Evolutionary conservation across 2,888 invertebrate genomes (phyloP).

Genomic region (Meteorus cinctellus): DNA sequence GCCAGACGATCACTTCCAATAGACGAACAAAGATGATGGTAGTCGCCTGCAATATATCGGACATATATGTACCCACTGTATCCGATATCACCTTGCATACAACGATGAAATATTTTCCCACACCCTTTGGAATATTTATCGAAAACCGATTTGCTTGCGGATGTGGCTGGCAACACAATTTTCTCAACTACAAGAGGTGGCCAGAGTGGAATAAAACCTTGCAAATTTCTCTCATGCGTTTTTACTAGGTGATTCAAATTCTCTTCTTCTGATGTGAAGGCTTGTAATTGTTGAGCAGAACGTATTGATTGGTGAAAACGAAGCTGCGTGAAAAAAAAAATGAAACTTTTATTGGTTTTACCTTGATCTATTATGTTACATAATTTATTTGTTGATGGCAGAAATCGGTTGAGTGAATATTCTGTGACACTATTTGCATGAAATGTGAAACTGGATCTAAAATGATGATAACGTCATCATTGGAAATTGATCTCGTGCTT

Average conservation of each 20-base stretch:
- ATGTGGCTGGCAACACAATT: constrained; percentile 5
- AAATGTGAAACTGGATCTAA: too few relatives aligned
- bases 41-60: constrained; percentile 6
- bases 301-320: too few relatives aligned
- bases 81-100: neutral
- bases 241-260: neutral
- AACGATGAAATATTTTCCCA: constrained; percentile 21
- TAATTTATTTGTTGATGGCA: too few relatives aligned
- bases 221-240: neutral
- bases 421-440: too few relatives aligned
- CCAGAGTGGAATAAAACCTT: neutral
- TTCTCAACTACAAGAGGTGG: neutral
- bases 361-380: too few relatives aligned
- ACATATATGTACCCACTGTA: neutral
- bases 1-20: constrained; percentile 22
- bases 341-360: too few relatives aligned
- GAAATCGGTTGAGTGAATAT: too few relatives aligned
- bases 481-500: too few relatives aligned
- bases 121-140: constrained; percentile 29
- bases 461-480: too few relatives aligned
- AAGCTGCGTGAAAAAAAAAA: too few relatives aligned
- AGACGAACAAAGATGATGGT: constrained; percentile 18
- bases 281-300: neutral
- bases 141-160: constrained; percentile 27
- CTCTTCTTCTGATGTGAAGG: neutral